Base-by-base conservation (phyloP, 2,888 invertebrate species). In the Teleiodes luculella region DNA sequence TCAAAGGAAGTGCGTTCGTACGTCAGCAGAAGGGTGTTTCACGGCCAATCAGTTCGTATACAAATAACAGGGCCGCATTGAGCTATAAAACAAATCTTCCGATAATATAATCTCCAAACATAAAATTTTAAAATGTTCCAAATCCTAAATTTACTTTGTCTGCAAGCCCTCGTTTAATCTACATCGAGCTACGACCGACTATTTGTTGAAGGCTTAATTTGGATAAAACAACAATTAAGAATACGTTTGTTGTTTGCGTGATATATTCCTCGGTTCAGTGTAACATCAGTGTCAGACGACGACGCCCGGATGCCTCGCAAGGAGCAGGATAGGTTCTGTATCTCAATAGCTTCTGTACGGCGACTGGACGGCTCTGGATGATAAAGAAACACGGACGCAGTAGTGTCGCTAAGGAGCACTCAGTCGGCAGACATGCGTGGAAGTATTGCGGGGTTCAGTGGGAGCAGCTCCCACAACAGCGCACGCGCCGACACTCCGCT, bases 391-490 rank as follows among this genome's bases (percentile, higher is more conserved):
- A 24, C 18, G 18, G 11, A 10, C 16, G n/a, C 18, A 31, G 11
- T 41, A 10, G 28, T 31, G 41, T 51, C 51, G 39, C 39, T 41
- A 51, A 51, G 39, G 39, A 39, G 41, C 51, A 51, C 18, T 51
- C 31, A 18, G 39, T 18, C 8, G 39, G 1, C 74, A 80, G 80
- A 79, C 81, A 92, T 94, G 92, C 92, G 93, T 72, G 93, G 93
- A 71, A 93, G 93, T 82, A 92, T 91, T 62, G 93, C 92, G 69
- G 93, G 93, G 52, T 87, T 93, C 67, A 90, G 92, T 62, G 92
- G 91, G 70, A 90, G 91, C 68, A 86, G 92, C 66, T 90, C 91
- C 75, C 20, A 11, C 39, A 18, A 3, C 3, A 88, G 86, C 57
- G 90, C 91, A 72, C 81, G 80, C 66, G 80, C 77, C 66, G 81